Base-by-base conservation (phyloP, 2,888 invertebrate species). In the Pimpla rufipes region DNA sequence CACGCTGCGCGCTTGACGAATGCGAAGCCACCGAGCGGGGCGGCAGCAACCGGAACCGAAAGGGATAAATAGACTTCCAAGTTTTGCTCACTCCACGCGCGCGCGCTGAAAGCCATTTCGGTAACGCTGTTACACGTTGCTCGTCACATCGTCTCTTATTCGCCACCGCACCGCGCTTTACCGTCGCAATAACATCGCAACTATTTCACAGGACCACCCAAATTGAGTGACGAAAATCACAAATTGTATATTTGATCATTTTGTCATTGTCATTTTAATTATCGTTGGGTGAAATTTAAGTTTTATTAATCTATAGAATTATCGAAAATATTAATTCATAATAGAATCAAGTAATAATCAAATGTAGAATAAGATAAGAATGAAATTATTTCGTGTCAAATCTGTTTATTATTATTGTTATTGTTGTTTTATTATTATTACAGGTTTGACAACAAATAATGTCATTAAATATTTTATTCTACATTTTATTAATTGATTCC, bases 1-100 rank as follows among this genome's bases (percentile, higher is more conserved):
- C 64, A 5, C 64, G 71, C 71, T 66, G 70, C 5, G 29, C 29
- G 29, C 23, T 79, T 79, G 79, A 79, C 42, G 64, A 78, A 77
- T 77, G 68, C 7, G 45, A 18, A 47, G 59, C 67, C 77, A 18
- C 21, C 52, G 18, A 68, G 67, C 29, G 57, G 8, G 37, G 18
- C n/a, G 13, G 21, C 71, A 55, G n/a, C 13, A 57, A 42, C 64
- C 76, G 66, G 71, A 81, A 77, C 57, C 35, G 59, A n/a, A 76
- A 42, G 13, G 21, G 10, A 77, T 73, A 73, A 71, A 67, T 73
- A 29, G 7, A 68, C 66, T 50, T 47, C n/a, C 66, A 68, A 66
- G 45, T 67, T 66, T 62, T 11, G 45, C n/a, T 62, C 13, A 10
- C 37, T 37, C 10, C 4, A 0, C 23, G n/a, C 40, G 16, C 23